Evolutionary conservation across 2,888 invertebrate genomes (phyloP).

Genomic region (Tortricodes alternella): DNA sequence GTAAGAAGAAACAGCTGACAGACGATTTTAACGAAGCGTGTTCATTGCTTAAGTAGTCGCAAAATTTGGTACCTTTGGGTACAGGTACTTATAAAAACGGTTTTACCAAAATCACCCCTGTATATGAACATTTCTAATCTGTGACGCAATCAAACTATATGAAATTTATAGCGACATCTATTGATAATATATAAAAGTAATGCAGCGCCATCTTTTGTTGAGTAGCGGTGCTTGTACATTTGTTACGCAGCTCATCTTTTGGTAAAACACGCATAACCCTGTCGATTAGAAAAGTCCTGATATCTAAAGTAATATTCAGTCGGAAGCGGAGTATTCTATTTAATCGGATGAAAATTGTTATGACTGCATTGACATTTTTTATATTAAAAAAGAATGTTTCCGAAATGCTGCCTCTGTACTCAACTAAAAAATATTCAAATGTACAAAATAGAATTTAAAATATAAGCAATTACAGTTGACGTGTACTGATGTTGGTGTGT

Average conservation of each 20-base stretch:
- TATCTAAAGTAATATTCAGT: neutral
- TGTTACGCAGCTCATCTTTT: neutral
- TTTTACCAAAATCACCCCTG: no score
- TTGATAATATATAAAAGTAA: slow-evolving; percentile 32
- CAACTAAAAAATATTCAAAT: no score
- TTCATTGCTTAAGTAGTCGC: no score
- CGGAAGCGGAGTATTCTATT: slow-evolving; percentile 34
- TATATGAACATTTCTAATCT: no score
- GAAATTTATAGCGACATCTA: slow-evolving; percentile 45
- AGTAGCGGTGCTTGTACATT: slow-evolving; percentile 10
- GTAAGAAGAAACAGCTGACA: no score
- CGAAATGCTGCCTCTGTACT: slow-evolving; percentile 41
- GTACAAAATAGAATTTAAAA: no score
- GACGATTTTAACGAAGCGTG: no score
- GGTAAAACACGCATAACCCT: slow-evolving; percentile 52
- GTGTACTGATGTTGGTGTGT: no score
- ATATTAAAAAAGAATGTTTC: slow-evolving; percentile 45
- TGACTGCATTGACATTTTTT: slow-evolving; percentile 57
- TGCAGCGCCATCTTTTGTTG: slow-evolving; percentile 41
- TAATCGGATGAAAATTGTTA: slow-evolving; percentile 42
- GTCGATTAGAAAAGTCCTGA: slow-evolving; percentile 39
- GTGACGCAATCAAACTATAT: no score
- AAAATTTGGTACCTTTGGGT: no score
- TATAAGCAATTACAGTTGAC: no score
- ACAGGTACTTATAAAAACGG: no score